Percentiles rank a stretch among this genome's conserved stretches.
Conservation (phyloP, 2,888 invertebrate genomes). For the Sisyra terminalis region DNA sequence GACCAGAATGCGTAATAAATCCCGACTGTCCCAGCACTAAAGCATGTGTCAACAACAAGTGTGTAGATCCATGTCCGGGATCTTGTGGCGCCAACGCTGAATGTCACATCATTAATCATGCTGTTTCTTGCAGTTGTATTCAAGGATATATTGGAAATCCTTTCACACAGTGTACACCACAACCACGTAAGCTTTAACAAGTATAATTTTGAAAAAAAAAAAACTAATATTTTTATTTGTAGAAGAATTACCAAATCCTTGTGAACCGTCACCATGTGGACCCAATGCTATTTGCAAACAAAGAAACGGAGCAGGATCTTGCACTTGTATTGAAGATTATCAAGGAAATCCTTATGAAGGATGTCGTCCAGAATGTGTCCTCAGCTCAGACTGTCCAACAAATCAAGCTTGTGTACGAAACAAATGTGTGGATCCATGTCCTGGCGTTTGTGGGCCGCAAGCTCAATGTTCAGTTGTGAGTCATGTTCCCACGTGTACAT, state of each 20-base stretch:
- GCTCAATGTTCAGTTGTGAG: conserved; percentile 73
- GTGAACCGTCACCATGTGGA: conserved; percentile 78
- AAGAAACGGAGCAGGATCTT: conserved; percentile 63
- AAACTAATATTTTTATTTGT: conserved; percentile 13
- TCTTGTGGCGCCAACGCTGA: conserved; percentile 67
- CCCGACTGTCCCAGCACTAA: conserved; percentile 61
- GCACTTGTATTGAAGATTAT: conserved; percentile 64
- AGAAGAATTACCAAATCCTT: conserved; percentile 49
- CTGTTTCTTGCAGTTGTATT: conserved; percentile 65
- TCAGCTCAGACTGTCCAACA: conserved; percentile 70
- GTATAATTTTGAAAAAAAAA: background rate
- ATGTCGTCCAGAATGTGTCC: conserved; percentile 73
- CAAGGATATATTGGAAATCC: conserved; percentile 67
- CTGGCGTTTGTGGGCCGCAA: conserved; percentile 67
- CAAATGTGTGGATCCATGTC: conserved; percentile 75
- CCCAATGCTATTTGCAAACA: conserved; percentile 65
- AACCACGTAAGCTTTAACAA: conserved; percentile 28
- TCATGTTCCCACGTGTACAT: conserved; percentile 75
- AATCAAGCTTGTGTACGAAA: conserved; percentile 69
- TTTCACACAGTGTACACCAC: conserved; percentile 55
- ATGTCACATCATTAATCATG: conserved; percentile 62
- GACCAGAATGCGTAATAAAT: conserved; percentile 70
- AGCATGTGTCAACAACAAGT: conserved; percentile 67
- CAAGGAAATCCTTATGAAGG: conserved; percentile 76
- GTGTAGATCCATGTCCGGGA: conserved; percentile 67